phyloP scores from a whole-genome alignment of 2,113 vertebrate species.

The Acrocephalus kingi region DNA sequence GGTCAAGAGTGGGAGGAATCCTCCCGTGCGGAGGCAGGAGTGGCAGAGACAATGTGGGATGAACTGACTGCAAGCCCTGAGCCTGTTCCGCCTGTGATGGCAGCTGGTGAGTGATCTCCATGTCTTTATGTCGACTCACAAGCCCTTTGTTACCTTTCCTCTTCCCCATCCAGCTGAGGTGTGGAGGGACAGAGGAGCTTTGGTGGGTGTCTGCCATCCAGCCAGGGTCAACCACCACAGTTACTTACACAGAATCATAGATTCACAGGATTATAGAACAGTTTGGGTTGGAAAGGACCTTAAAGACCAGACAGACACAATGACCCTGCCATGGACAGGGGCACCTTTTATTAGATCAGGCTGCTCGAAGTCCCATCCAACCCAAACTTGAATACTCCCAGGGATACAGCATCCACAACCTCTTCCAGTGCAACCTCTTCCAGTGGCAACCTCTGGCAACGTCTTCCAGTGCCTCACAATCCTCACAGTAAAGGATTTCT shows the following conservation, averaged over 20 bases:
- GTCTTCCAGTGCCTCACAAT: background rate
- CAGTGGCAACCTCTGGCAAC: background rate
- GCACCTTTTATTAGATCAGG: background rate
- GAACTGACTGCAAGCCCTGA: background rate
- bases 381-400: accelerated
- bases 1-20: background rate
- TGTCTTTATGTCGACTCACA: accelerated
- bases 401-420: background rate
- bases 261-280: background rate
- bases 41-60: background rate
- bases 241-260: background rate
- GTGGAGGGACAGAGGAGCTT: background rate
- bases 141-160: background rate
- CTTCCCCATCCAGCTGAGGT: background rate
- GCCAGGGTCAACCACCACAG: background rate
- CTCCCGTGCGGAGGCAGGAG: background rate
- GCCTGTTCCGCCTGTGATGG: background rate
- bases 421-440: no score
- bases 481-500: background rate
- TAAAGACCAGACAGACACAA: background rate
- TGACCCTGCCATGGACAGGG: background rate
- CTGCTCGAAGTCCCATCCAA: background rate
- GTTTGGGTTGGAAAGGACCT: background rate
- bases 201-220: background rate
- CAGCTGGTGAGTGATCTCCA: background rate